Percentiles rank a stretch among this genome's conserved stretches.
Conservation (phyloP, 2,113 vertebrate genomes). For the Urocynchramus pylzowi region DNA sequence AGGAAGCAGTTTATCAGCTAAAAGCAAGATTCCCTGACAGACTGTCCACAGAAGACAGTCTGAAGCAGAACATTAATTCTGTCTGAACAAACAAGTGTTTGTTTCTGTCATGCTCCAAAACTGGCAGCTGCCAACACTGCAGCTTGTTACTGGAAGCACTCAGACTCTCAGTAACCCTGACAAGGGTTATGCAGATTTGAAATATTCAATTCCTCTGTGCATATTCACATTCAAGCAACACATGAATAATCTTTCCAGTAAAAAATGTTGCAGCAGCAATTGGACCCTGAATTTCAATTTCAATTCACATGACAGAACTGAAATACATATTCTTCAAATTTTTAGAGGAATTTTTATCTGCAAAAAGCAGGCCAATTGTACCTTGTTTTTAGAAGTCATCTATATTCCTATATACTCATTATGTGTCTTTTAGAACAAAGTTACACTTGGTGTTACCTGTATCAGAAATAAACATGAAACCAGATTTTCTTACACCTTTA, state of each 20-base stretch:
- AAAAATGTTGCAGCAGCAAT: background rate
- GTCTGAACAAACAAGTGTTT: background rate
- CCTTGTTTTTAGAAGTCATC: background rate
- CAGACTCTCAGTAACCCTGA: background rate
- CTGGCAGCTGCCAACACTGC: background rate
- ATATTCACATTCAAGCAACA: background rate
- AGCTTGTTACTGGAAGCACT: background rate
- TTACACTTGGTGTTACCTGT: background rate
- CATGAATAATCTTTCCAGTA: background rate
- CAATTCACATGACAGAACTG: background rate
- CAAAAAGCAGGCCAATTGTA: background rate
- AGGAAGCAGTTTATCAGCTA: background rate
- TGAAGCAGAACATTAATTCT: background rate
- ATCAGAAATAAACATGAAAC: background rate
- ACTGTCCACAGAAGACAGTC: background rate
- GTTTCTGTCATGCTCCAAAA: background rate
- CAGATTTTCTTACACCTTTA: background rate
- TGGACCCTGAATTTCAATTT: background rate
- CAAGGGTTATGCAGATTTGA: background rate
- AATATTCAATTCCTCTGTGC: background rate
- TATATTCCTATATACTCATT: background rate
- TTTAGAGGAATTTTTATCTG: background rate
- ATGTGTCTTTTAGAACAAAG: background rate
- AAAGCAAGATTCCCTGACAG: background rate
- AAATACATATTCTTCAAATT: background rate